A percentile compares a stretch with the other conserved stretches of the same genome.
phyloP scores from a whole-genome alignment of 1,140 invertebrate species.

The Radopholus similis region DNA sequence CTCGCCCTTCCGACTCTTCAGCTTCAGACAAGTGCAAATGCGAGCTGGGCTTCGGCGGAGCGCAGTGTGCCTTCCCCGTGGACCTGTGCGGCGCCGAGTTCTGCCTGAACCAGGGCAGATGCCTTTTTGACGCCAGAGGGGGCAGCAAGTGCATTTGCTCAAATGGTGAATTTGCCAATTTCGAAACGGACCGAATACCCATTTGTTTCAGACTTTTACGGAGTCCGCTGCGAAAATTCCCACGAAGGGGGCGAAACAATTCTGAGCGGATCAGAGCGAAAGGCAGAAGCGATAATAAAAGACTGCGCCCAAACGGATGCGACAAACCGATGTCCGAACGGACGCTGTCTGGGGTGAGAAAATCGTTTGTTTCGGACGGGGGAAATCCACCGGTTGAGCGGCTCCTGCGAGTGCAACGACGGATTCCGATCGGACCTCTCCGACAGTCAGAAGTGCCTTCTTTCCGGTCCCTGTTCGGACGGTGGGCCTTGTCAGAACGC shows the following conservation, averaged over 20 bases:
- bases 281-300: background rate
- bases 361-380: background rate
- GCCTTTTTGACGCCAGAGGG: conserved; percentile 12
- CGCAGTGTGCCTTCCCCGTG: conserved; percentile 25
- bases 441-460: no score
- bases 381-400: background rate
- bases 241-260: no score
- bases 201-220: background rate
- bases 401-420: conserved; percentile 11
- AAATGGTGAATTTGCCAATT: conserved; percentile 2
- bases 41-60: conserved; percentile 23
- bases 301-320: background rate
- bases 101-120: conserved; percentile 31
- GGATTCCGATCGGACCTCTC: background rate
- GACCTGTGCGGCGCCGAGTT: conserved; percentile 29
- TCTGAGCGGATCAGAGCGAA: no score
- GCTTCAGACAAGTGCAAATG: conserved; percentile 23
- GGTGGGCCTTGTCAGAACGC: no score
- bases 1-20: background rate
- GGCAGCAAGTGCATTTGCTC: conserved; percentile 16
- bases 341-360: background rate
- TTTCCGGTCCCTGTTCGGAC: no score
- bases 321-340: conserved; percentile 13
- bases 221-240: background rate
- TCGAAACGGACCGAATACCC: background rate